Evolutionary conservation across 2,888 invertebrate species (phyloP), one percentile per base, ranked within the genome.

Genomic region (Sericinus montela): DNA sequence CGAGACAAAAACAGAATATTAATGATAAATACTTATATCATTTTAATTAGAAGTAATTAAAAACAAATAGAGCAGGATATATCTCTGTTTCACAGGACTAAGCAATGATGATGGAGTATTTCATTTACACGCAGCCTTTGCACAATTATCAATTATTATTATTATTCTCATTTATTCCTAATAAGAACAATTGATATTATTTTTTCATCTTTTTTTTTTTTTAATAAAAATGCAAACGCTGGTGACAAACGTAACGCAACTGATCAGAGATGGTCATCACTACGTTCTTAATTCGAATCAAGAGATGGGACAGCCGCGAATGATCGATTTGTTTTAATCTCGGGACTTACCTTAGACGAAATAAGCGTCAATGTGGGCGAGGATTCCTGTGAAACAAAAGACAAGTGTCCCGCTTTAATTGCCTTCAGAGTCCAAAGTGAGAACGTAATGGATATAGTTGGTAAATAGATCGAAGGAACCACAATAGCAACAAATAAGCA

Each of bases 341-440:
- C 54, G 60, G 60, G 15, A 81, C 93, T 93, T 91, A 94, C 93
- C 93, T 93, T 93, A 82, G 93, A 93, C 90, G 93, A 93, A 84
- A 93, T 91, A 79, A 93, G 91, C 86, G 93, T 93, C 91, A 93
- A 91, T 86, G 93, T 93, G 75, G 93, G 93, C 80, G 94, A 93
- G 74, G 93, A 93, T 88, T 93, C 93, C 93, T 94, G 93, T 68
- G 91, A 91, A 90, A 91, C 90, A 87, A 87, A 82, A 80, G 82
- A 84, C 72, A 76, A 73, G 68, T 71, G 67, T 64, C 81, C 80
- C 82, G 82, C 80, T 84, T 84, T 85, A 83, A 76, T 79, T 75
- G 73, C 54, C 65, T 67, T 67, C 62, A 35, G 16, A 13, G 13
- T 25, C n/a, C n/a, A n/a, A 19, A 23, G 28, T 34, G 43, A 5